Evolutionary conservation across 2,113 vertebrate genomes (phyloP).

Genomic region (Benitochromis conjunctus): DNA sequence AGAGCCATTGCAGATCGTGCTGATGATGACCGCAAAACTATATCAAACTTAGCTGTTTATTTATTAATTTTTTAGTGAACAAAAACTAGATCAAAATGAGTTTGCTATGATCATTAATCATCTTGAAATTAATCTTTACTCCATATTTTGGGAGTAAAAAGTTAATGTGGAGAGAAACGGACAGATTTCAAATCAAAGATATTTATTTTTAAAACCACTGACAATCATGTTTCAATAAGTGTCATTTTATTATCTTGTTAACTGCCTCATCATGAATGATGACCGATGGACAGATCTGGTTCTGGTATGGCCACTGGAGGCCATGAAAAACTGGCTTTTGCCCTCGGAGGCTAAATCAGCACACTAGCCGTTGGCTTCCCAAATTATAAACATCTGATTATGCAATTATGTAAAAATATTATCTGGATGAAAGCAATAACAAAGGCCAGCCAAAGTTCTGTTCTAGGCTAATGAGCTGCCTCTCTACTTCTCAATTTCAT

Average conservation of each 20-base stretch:
- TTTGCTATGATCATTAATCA: background rate
- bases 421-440: background rate
- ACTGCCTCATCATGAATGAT: fast-evolving
- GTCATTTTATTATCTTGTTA: background rate
- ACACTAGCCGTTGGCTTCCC: background rate
- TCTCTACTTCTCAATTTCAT: background rate
- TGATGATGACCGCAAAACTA: background rate
- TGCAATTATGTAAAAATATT: background rate
- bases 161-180: background rate
- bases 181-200: fast-evolving
- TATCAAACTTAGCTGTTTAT: background rate
- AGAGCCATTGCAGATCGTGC: background rate
- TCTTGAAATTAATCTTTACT: background rate
- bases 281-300: background rate
- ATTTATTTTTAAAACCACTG: background rate
- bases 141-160: background rate
- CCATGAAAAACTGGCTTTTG: background rate
- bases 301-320: background rate
- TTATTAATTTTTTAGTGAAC: background rate
- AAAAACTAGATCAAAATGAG: background rate
- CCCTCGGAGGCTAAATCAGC: background rate
- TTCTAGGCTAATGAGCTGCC: background rate
- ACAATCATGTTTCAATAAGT: background rate
- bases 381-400: background rate
- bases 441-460: background rate